phyloP scores from a whole-genome alignment of 2,113 vertebrate species.

The Piaya cayana region DNA sequence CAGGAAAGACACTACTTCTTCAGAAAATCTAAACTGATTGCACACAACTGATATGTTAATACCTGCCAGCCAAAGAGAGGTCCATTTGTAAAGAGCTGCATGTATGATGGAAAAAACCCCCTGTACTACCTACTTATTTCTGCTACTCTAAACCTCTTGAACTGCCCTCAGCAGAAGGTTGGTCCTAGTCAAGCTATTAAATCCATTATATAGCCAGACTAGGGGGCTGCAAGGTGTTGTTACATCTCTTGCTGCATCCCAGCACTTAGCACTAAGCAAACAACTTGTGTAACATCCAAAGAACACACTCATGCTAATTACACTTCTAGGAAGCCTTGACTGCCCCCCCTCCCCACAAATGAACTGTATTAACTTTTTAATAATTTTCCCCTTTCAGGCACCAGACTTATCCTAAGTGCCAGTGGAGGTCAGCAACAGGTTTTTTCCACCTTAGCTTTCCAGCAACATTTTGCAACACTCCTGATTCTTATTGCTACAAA shows the following conservation, averaged over 20 bases:
- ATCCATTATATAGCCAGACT: not conserved
- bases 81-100: not conserved
- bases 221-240: not conserved
- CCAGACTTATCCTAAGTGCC: not conserved
- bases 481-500: not conserved
- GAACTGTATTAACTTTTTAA: not conserved
- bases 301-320: not conserved
- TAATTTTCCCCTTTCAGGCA: not conserved
- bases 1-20: not conserved
- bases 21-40: not conserved
- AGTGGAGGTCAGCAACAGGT: not conserved
- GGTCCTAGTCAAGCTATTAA: not conserved
- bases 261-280: not conserved
- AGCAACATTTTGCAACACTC: not conserved
- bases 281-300: not conserved
- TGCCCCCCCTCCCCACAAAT: not conserved
- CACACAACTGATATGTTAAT: not conserved
- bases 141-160: not conserved
- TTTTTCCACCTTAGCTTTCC: not conserved
- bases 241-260: not conserved
- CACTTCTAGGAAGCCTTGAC: not conserved
- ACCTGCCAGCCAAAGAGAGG: not conserved
- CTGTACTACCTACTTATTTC: not conserved
- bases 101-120: not conserved
- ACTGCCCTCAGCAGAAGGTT: not conserved